A percentile compares a stretch with the other conserved stretches of the same genome.
These are phyloP conservation scores for Eristalis intricaria DNA, from an alignment of 2,888 invertebrate species.

Conservation along the genomic window DNA sequence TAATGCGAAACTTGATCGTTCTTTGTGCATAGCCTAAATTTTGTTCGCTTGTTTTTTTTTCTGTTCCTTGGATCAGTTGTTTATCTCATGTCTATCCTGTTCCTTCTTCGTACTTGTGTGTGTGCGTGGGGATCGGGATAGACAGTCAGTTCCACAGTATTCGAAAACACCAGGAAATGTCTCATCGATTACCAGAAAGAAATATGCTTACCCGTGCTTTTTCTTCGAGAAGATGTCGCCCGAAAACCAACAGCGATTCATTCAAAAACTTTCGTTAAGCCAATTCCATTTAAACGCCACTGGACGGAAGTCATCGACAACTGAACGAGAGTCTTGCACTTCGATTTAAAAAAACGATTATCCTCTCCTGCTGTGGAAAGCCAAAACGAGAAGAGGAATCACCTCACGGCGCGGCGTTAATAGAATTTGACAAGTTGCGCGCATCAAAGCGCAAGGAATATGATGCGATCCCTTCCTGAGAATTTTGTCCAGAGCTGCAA, in stretches of 20 bases:
- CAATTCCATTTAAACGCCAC: too few relatives aligned
- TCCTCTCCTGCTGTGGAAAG: neutral
- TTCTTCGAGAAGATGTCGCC: neutral
- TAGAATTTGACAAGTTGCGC: slow-evolving; percentile 66
- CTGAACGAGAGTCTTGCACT: neutral
- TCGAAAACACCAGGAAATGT: neutral
- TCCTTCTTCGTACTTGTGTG: neutral
- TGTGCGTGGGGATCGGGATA: neutral
- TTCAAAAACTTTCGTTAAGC: too few relatives aligned
- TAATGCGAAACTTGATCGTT: slow-evolving; percentile 69
- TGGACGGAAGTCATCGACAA: too few relatives aligned
- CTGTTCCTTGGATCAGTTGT: neutral
- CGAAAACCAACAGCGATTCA: too few relatives aligned
- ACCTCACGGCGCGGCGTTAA: slow-evolving; percentile 23
- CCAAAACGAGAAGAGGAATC: neutral
- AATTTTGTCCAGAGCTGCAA: slow-evolving; percentile 60
- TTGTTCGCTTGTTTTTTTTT: slow-evolving; percentile 10
- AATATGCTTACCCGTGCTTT: neutral
- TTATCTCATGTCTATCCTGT: slow-evolving; percentile 11
- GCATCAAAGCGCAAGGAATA: slow-evolving; percentile 70
- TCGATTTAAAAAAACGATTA: neutral
- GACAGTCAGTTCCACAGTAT: neutral
- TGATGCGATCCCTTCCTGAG: slow-evolving; percentile 63
- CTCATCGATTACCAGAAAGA: neutral
- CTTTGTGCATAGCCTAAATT: slow-evolving; percentile 61